Evolutionary conservation across 37 sponge, comb jelly and placozoan genomes (phyloP), one percentile per base, ranked within the genome.

Genomic region (Mnemiopsis leidyi): DNA sequence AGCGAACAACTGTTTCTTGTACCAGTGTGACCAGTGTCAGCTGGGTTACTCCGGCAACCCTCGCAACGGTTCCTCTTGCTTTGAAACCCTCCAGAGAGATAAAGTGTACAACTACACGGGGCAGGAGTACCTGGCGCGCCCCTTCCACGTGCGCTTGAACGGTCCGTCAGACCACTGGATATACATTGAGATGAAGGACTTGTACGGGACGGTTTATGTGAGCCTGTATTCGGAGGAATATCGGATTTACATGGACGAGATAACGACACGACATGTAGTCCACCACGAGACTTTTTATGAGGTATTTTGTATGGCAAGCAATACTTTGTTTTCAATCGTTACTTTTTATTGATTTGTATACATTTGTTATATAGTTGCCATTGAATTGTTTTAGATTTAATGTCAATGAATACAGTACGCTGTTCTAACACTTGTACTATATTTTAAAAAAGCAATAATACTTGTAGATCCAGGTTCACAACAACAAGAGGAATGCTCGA

Each of bases 41-140:
- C 16, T 23, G 24, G 90, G 90, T 28, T 85, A 28, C 90, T 28
- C 90, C 21, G 90, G 90, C 0, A 24, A 85, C 90, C 90, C 90
- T 28, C 5, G 7, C 1, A 40, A 85, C 29, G 90, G 90, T n/a
- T 38, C 61, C 1, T 37, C 36, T 26, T 85, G 90, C 61, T 85
- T 36, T 26, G 61, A 85, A 29, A 85, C 32, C 61, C n/a, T 40
- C 0, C 13, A n/a, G 24, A 23, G 29, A n/a, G 90, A 85, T 18
- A 85, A 85, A 24, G 24, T 77, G 32, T 77, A 77, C 36, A 77
- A 31, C 34, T 77, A 34, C 36, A 34, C 34, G 7, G 36, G 36
- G 79, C 26, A 18, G 1, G 36, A 16, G 7, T 31, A 32, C 36
- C 18, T 32, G 1, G 79, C 79, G 3, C 1, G 79, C 1, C 79